Evolutionary conservation across 2,888 invertebrate species (phyloP), one percentile per base, ranked within the genome.

Genomic region (Xestia ashworthii): DNA sequence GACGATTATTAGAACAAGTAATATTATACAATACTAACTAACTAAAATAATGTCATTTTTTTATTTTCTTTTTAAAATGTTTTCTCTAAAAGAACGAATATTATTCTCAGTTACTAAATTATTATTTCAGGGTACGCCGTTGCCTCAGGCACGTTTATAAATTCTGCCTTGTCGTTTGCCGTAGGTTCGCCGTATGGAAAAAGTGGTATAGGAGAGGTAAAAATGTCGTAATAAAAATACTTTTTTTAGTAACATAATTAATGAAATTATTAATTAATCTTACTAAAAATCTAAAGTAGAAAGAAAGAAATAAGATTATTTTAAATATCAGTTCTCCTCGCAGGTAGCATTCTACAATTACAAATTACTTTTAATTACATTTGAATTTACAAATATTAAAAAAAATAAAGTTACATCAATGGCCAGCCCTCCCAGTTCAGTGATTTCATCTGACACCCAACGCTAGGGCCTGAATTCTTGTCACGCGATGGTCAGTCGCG

Each of bases 121-220:
- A 0, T 48, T 0, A 53, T 84, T 75, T 25, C 80, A 95, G 95
- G 95, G 9, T 95, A 95, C 84, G 90, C 93, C 62, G 90, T 95
- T 1, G 88, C 91, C 5, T 84, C 88, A 53, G 95, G 95, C 0
- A 38, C 82, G 5, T 94, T 93, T 78, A 1, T 86, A 74, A 44
- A 74, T 5, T 0, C 66, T 0, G 19, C 71, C 0, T 67, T 78
- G 0, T 74, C 78, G 3, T 89, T 88, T 44, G 94, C 94, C 4
- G 80, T 95, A 3, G 89, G 93, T 41, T 90, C 94, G 0, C 87
- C 95, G 0, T 94, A 91, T 66, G 95, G 94, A 25, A 78, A 38
- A 4, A 38, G 68, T 5, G 93, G 93, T n/a, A 32, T 69, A 22
- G 95, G 95, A 67, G 88, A 84, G 91, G 95, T 95, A 89, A 81